phyloP scores from a whole-genome alignment of 2,888 invertebrate species.

The Marasmarcha lunaedactyla region DNA sequence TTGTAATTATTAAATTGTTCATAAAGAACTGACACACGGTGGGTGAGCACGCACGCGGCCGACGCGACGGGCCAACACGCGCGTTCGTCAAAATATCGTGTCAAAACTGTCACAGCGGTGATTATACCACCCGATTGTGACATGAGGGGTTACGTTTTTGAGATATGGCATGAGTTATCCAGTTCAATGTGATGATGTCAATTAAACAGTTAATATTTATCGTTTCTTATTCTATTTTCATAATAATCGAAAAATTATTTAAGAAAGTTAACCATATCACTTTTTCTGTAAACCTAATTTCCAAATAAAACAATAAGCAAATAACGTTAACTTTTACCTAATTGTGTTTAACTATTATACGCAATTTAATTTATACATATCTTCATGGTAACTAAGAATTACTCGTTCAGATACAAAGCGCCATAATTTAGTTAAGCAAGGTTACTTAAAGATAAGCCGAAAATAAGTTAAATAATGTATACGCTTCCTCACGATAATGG shows the following conservation, averaged over 20 bases:
- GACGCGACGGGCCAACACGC: slow-evolving; percentile 10
- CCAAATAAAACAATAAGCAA: no score
- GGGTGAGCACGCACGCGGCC: slow-evolving; percentile 26
- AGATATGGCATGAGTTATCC: no score
- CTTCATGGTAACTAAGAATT: not conserved
- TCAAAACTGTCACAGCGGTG: slow-evolving; percentile 6
- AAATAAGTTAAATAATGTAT: slow-evolving; percentile 38
- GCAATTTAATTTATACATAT: no score
- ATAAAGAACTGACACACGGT: slow-evolving; percentile 42
- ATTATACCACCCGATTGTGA: not conserved
- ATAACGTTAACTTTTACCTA: no score
- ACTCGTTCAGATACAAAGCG: not conserved
- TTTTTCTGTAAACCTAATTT: no score
- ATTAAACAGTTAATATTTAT: no score
- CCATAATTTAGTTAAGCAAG: not conserved
- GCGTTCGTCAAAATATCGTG: slow-evolving; percentile 8
- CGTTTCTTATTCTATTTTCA: no score
- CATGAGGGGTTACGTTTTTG: no score
- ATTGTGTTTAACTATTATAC: no score
- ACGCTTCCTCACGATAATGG: slow-evolving; percentile 65
- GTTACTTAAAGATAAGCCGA: not conserved
- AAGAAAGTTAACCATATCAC: no score
- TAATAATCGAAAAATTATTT: no score
- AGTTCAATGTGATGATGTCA: no score
- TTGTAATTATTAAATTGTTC: slow-evolving; percentile 56